Percentiles rank a stretch among this genome's conserved stretches.
These are phyloP conservation scores for Tricholaema leucomelas DNA, from an alignment of 2,113 vertebrate species.

Conservation along the genomic window DNA sequence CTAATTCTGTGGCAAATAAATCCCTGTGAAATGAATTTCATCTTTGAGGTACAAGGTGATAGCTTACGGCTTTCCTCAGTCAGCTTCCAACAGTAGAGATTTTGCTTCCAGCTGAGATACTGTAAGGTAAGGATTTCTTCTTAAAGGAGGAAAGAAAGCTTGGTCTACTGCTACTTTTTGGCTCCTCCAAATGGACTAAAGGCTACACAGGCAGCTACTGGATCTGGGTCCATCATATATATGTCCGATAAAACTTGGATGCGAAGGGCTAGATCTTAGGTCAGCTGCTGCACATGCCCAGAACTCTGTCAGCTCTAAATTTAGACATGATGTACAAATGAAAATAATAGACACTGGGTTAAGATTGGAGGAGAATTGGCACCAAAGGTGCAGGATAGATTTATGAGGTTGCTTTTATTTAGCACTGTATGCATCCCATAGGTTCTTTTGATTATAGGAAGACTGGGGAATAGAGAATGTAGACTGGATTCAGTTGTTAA, in stretches of 20 bases:
- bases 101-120: not conserved
- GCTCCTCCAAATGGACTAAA: not conserved
- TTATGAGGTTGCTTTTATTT: constrained; percentile 8
- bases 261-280: not conserved
- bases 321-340: not conserved
- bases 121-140: not conserved
- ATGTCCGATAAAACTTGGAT: not conserved
- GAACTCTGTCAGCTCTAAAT: not conserved
- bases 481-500: not conserved
- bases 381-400: not conserved
- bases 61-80: not conserved
- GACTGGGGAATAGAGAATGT: not conserved
- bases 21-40: not conserved
- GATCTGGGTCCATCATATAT: not conserved
- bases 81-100: not conserved
- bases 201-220: not conserved
- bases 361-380: not conserved
- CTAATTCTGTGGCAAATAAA: not conserved
- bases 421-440: not conserved
- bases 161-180: fast-evolving
- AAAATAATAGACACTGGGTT: not conserved
- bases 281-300: not conserved
- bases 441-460: not conserved
- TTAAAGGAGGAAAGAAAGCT: not conserved
- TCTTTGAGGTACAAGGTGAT: not conserved